Evolutionary conservation across 2,888 invertebrate species (phyloP).

Genomic region (Ennomos erosarius): DNA sequence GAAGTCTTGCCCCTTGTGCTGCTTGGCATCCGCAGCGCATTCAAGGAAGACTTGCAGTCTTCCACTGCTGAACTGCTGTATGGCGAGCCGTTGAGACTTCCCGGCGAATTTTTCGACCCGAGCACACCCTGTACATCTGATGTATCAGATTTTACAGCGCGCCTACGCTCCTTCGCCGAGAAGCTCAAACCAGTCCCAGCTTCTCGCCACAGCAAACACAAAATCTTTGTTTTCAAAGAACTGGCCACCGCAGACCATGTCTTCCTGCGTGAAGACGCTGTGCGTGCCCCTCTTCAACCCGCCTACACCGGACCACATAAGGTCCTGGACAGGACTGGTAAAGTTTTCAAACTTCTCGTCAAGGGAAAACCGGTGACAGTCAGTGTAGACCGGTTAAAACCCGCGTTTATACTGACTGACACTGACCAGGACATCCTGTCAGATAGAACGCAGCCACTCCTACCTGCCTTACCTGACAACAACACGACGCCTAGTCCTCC

Average conservation of each 20-base stretch:
- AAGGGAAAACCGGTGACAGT: slow-evolving; percentile 12
- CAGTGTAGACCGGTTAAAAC: slow-evolving; percentile 12
- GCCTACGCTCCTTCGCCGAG: slow-evolving; percentile 32
- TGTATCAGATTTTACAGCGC: slow-evolving; percentile 20
- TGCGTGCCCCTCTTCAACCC: not conserved
- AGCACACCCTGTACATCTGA: slow-evolving; percentile 15
- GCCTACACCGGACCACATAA: slow-evolving; percentile 6
- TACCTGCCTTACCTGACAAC: too few relatives aligned
- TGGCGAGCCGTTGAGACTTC: slow-evolving; percentile 16
- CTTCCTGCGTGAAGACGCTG: slow-evolving; percentile 29
- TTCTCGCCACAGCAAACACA: slow-evolving; percentile 31
- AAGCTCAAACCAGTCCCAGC: slow-evolving; percentile 34
- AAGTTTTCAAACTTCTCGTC: not conserved
- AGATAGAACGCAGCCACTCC: too few relatives aligned
- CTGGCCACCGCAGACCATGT: slow-evolving; percentile 37
- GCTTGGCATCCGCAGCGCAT: slow-evolving; percentile 25
- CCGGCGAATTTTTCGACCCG: slow-evolving; percentile 22
- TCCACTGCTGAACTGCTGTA: slow-evolving; percentile 26
- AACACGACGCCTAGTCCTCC: too few relatives aligned
- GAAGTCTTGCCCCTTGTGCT: slow-evolving; percentile 23
- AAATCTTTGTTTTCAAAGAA: slow-evolving; percentile 44
- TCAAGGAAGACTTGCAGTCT: slow-evolving; percentile 28
- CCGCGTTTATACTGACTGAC: slow-evolving; percentile 20
- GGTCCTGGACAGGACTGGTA: slow-evolving; percentile 1
- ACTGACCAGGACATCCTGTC: not conserved